phyloP scores from a whole-genome alignment of 92 coral and sea anemone species.

The Siderastrea radians region DNA sequence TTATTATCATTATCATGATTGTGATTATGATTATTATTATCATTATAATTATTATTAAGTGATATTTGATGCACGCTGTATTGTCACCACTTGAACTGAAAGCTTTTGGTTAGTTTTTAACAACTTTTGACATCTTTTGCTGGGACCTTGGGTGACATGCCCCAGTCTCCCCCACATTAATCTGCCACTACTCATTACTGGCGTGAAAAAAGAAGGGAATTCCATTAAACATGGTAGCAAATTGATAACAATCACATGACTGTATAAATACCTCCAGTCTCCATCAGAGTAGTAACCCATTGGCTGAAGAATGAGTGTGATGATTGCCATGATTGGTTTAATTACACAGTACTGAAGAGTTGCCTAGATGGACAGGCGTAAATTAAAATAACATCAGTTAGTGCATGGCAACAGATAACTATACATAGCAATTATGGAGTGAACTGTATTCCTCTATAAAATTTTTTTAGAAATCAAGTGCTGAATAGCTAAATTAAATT shows the following conservation, averaged over 20 bases:
- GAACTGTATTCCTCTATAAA: too few relatives aligned
- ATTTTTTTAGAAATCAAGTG: too few relatives aligned
- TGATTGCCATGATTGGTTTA: conserved; percentile 95
- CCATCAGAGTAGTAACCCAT: conserved; percentile 97
- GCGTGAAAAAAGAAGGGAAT: background rate
- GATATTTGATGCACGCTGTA: too few relatives aligned
- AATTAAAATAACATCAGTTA: background rate
- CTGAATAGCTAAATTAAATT: too few relatives aligned
- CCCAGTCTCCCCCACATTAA: too few relatives aligned
- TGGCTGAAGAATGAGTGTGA: conserved; percentile 92
- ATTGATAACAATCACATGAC: background rate
- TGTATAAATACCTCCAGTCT: conserved; percentile 89
- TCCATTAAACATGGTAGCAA: background rate
- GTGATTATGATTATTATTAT: background rate
- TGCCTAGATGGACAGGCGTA: conserved; percentile 65
- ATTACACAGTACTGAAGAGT: conserved; percentile 98
- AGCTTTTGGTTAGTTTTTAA: too few relatives aligned
- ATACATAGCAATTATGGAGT: too few relatives aligned
- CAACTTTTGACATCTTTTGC: too few relatives aligned
- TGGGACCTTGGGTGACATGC: too few relatives aligned
- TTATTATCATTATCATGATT: too few relatives aligned
- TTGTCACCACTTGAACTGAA: too few relatives aligned
- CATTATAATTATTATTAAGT: background rate
- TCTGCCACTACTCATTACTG: background rate
- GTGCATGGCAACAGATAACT: too few relatives aligned